Evolutionary conservation across 2,113 vertebrate species (phyloP).

Genomic region (Sphyrna mokarran): DNA sequence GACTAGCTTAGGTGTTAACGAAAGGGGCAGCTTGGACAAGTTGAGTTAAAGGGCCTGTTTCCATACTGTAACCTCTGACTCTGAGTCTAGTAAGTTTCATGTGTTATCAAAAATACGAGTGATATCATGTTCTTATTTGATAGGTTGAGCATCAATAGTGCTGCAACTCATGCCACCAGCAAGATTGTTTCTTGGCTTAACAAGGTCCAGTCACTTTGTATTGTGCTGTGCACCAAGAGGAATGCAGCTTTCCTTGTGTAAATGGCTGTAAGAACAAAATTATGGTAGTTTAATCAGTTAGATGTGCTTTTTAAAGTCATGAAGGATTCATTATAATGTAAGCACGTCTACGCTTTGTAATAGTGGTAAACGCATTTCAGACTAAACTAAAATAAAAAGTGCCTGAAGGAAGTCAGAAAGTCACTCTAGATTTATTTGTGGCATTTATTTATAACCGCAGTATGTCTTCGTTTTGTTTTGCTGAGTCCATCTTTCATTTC

Average conservation of each 20-base stretch:
- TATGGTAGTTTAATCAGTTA: neutral
- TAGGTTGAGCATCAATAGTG: neutral
- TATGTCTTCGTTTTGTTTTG: constrained; percentile 10
- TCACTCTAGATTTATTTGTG: neutral
- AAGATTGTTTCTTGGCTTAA: neutral
- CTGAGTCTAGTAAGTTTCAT: neutral
- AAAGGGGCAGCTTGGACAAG: no score
- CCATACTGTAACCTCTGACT: no score
- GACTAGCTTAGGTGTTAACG: no score
- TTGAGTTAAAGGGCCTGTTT: no score
- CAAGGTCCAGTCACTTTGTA: neutral
- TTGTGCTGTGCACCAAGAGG: neutral
- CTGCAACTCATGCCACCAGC: neutral
- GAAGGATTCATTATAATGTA: neutral
- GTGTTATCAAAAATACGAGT: neutral
- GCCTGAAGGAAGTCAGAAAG: neutral
- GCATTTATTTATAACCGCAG: neutral
- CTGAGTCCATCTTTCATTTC: neutral
- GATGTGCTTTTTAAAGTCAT: neutral
- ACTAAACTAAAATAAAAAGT: neutral
- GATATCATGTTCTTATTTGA: neutral
- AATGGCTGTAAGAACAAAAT: neutral
- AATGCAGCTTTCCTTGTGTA: neutral
- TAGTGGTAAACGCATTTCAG: neutral
- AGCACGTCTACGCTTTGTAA: neutral